Percentiles rank a stretch among this genome's conserved stretches.
These are phyloP conservation scores for Netelia melanura DNA, from an alignment of 2,888 invertebrate genomes.

Conservation along the genomic window DNA sequence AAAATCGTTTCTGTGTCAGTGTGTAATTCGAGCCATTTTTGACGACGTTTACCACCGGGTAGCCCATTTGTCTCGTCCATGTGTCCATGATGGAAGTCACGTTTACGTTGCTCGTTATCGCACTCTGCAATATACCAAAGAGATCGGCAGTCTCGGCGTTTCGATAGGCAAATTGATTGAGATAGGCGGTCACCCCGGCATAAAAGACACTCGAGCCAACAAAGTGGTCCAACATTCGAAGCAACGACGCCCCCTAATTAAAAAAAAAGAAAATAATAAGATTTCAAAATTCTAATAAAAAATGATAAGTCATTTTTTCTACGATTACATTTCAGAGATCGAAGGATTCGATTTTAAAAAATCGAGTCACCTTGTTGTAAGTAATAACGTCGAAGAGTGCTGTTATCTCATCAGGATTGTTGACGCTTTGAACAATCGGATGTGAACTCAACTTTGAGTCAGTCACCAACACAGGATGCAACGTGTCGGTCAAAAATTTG, in stretches of 20 bases:
- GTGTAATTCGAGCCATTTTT: slow-evolving; percentile 85
- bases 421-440: slow-evolving; percentile 94
- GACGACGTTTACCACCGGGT: slow-evolving; percentile 90
- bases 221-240: slow-evolving; percentile 95
- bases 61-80: slow-evolving; percentile 96
- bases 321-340: too few species aligned
- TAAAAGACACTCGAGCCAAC: slow-evolving; percentile 91
- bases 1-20: slow-evolving; percentile 91
- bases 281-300: not conserved
- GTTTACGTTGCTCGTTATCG: slow-evolving; percentile 86
- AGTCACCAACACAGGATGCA: slow-evolving; percentile 90
- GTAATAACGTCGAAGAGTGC: slow-evolving; percentile 96
- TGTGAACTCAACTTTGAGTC: slow-evolving; percentile 95
- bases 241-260: slow-evolving; percentile 92
- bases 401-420: slow-evolving; percentile 95
- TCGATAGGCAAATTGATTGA: slow-evolving; percentile 88
- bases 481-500: slow-evolving; percentile 90
- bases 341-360: too few species aligned
- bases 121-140: slow-evolving; percentile 88
- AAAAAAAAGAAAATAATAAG: slow-evolving; percentile 23
- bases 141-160: slow-evolving; percentile 94
- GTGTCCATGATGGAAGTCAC: slow-evolving; percentile 91
- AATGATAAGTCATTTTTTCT: not conserved
- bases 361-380: slow-evolving; percentile 91
- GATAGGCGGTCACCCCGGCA: slow-evolving; percentile 90